Base-by-base conservation (phyloP, 2,797 vertebrate species). In the Lagocephalus sceleratus region DNA sequence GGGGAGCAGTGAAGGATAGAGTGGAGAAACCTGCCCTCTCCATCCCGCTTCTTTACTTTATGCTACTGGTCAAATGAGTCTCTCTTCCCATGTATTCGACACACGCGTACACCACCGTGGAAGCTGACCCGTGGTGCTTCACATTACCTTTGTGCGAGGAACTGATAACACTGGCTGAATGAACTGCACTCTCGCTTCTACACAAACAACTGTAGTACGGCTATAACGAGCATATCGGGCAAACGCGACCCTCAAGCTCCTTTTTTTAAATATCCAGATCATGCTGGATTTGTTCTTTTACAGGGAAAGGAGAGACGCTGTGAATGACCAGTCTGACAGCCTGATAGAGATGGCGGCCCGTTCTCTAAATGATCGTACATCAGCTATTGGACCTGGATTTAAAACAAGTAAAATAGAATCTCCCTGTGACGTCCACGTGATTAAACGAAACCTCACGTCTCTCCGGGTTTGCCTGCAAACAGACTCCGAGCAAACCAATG, bases 401-500 rank as follows among this genome's bases (percentile, higher is more conserved):
- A 87, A 91, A 19, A 41, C 2, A 41, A 40, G 7, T 5, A 40
- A 12, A 17, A 41, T 15, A 41, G 16, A 40, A 40, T 93, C 91
- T 90, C 92, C 90, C 88, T 93, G 88, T 91, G 91, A 91, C 89
- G 90, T 90, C 8, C 90, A 89, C 92, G 90, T 95, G 94, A 96
- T 96, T 94, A 95, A 95, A 95, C 93, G 91, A 92, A 94, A 89
- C 88, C 63, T 89, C 55, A 56, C 71, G 88, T 91, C 93, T 92
- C 94, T 90, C 89, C 82, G 93, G 94, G 92, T 91, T 92, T 88
- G 87, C 89, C 89, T 85, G 88, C 87, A 91, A 94, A 94, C 94
- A 94, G 93, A 94, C 87, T 91, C 90, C 90, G 92, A 20, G 93
- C 93, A 93, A 94, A 94, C 75, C 88, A 94, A 93, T 94, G 90